Evolutionary conservation across 2,113 vertebrate species (phyloP).

Genomic region (Tragelaphus scriptus): DNA sequence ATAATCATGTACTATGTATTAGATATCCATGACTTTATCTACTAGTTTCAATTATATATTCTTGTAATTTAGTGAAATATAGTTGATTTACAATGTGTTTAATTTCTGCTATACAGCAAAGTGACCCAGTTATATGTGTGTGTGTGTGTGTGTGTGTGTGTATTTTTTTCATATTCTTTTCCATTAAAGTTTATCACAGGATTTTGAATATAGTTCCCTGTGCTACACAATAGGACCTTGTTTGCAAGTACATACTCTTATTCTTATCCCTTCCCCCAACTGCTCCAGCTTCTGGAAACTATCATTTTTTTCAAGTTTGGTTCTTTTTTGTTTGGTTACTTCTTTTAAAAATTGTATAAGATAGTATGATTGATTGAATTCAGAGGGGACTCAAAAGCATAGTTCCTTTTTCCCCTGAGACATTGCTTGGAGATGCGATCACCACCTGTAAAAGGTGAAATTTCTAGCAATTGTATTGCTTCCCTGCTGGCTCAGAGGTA

Average conservation of each 20-base stretch:
- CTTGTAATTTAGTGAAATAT: background rate
- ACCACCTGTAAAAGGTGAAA: background rate
- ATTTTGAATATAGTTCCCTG: background rate
- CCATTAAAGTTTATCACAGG: background rate
- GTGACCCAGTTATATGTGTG: background rate
- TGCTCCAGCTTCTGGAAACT: background rate
- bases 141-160: background rate
- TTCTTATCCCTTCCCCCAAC: background rate
- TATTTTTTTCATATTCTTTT: background rate
- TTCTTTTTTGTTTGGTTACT: background rate
- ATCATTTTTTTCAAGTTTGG: background rate
- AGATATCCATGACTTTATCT: background rate
- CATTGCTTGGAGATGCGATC: background rate
- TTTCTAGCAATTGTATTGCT: background rate
- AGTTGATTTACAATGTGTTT: background rate
- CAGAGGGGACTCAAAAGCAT: background rate
- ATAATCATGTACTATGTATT: background rate
- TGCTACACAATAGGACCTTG: background rate
- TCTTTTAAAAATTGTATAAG: background rate
- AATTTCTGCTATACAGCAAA: background rate
- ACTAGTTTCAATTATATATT: background rate
- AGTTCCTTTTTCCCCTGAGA: background rate
- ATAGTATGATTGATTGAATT: background rate
- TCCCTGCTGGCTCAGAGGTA: background rate
- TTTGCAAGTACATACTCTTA: background rate